A percentile compares a stretch with the other conserved stretches of the same genome.
Evolutionary conservation across 2,797 vertebrate species (phyloP).

Genomic region (Oreonectes daqikongensis): DNA sequence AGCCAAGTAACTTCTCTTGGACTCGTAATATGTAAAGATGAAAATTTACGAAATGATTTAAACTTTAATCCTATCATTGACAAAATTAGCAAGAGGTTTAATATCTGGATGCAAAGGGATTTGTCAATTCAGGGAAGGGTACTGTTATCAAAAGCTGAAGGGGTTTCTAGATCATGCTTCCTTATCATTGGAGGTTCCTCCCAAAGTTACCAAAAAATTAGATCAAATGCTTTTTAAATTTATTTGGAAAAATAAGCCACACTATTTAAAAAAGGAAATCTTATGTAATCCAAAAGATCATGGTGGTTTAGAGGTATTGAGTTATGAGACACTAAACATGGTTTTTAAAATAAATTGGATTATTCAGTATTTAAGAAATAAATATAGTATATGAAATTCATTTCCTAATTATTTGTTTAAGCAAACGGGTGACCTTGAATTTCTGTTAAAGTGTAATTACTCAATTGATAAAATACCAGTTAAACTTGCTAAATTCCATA

Average conservation of each 20-base stretch:
- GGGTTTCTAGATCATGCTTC: slow-evolving; percentile 7
- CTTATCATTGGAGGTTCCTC: not conserved
- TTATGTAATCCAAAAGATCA: not conserved
- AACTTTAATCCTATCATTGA: slow-evolving; percentile 1
- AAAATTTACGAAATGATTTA: not conserved
- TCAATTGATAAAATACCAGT: too few species aligned
- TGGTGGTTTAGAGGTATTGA: slow-evolving; percentile 1
- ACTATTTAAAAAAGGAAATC: not conserved
- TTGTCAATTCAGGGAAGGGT: not conserved
- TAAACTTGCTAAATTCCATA: too few species aligned
- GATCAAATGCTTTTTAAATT: slow-evolving; percentile 3
- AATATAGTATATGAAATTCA: too few species aligned
- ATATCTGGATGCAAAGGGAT: too few species aligned
- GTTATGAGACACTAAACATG: too few species aligned
- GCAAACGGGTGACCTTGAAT: too few species aligned
- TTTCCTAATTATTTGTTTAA: too few species aligned
- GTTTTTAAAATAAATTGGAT: too few species aligned
- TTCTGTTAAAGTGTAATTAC: too few species aligned
- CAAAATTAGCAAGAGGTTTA: slow-evolving; percentile 21
- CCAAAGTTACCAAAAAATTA: not conserved
- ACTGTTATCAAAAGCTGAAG: slow-evolving; percentile 23
- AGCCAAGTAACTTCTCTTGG: slow-evolving; percentile 11
- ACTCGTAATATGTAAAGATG: slow-evolving; percentile 18
- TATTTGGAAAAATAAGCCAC: too few species aligned
- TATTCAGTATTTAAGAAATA: too few species aligned